Evolutionary conservation across 2,888 invertebrate species (phyloP), one percentile per base, ranked within the genome.

Genomic region (Chirona hameri): DNA sequence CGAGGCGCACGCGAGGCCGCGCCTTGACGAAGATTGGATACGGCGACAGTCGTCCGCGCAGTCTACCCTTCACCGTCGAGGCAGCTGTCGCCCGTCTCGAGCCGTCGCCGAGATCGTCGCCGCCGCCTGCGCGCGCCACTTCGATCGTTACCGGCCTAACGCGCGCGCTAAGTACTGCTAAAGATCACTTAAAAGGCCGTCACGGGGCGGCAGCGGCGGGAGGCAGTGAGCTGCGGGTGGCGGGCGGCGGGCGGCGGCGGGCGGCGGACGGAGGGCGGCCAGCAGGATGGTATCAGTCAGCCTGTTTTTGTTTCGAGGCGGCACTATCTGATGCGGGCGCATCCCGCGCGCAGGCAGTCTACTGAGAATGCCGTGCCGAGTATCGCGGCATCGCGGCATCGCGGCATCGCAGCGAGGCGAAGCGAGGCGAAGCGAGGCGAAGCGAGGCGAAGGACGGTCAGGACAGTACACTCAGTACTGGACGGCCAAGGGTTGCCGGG

Each of bases 321-420:
- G n/a, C 65, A n/a, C 65, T 27, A 65, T 65, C 65, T 65, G 65
- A 65, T 65, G 65, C 65, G 65, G n/a, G 65, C 65, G 60, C 60
- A 60, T 60, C 60, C 60, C 24, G 60, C 60, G 60, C 60, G 60
- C 65, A 27, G n/a, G 10, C 65, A n/a, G 65, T n/a, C 60, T 1
- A 65, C n/a, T 24, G n/a, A 65, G 65, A 65, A 65, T 65, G 65
- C 12, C 65, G 65, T 24, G 57, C 57, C 1, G 57, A 18, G 57
- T 18, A 7, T 24, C 21, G 24, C 24, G 57, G 21, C 21, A 27
- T 65, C 65, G 65, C 57, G 65, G 65, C 65, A 9, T 1, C 24
- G 60, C 60, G 60, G 24, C 57, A 9, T 3, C 65, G 65, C n/a
- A 7, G 65, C 12, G 65, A 27, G 10, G n/a, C 65, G n/a, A 7